These are phyloP conservation scores for Festucalex cinctus DNA, from an alignment of 2,113 vertebrate species.

Conservation along the genomic window DNA sequence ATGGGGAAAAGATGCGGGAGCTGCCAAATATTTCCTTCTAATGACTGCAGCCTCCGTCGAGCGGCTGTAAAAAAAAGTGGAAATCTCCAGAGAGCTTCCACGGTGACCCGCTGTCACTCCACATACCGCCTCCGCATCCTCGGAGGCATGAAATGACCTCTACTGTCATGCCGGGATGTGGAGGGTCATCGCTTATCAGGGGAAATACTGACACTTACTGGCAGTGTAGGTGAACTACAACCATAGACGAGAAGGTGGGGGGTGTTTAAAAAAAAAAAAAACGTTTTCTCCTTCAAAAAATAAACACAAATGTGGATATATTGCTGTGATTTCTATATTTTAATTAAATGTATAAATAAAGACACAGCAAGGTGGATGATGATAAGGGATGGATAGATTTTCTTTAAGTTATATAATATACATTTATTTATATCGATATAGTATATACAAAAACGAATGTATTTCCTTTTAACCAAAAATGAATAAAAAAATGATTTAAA, in stretches of 20 bases:
- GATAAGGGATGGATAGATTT: too few relatives aligned
- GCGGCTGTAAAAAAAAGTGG: not conserved
- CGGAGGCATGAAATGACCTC: slow-evolving; percentile 60
- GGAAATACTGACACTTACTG: slow-evolving; percentile 47
- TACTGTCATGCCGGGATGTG: slow-evolving; percentile 43
- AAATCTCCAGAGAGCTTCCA: not conserved
- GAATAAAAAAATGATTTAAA: too few relatives aligned
- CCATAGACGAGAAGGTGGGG: too few relatives aligned
- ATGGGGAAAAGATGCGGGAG: not conserved
- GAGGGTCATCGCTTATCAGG: slow-evolving; percentile 16
- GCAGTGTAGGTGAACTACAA: slow-evolving; percentile 4
- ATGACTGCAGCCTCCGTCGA: not conserved
- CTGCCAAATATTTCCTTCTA: not conserved
- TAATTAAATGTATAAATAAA: not conserved
- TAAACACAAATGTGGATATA: not conserved
- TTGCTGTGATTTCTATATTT: not conserved
- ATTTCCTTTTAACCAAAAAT: too few relatives aligned
- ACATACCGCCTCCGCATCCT: slow-evolving; percentile 25
- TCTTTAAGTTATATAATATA: too few relatives aligned
- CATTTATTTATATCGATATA: too few relatives aligned
- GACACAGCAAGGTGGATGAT: too few relatives aligned
- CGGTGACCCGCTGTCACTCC: slow-evolving; percentile 10
- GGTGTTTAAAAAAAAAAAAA: not conserved
- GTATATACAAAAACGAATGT: too few relatives aligned
- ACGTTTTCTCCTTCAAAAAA: not conserved